A percentile compares a stretch with the other conserved stretches of the same genome.
phyloP scores from a whole-genome alignment of 2,888 invertebrate species.

The Apamea crenata region DNA sequence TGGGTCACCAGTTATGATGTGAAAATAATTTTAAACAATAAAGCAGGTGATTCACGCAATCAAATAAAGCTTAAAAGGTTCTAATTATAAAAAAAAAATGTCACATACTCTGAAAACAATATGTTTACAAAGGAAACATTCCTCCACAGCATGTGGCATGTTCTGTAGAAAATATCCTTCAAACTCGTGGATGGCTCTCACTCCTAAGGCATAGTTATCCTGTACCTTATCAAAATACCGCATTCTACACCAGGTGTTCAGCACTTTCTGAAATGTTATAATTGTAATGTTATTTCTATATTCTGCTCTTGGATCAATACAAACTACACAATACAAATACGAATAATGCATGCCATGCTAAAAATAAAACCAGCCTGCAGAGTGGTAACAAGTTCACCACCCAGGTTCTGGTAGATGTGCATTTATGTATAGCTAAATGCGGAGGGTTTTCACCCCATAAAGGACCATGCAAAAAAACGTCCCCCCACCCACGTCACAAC shows the following conservation, averaged over 20 bases:
- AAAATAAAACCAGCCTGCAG: not conserved
- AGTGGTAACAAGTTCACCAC: too few species aligned
- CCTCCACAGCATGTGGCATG: conserved; percentile 83
- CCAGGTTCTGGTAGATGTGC: not conserved
- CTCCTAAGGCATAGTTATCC: conserved; percentile 83
- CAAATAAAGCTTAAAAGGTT: not conserved
- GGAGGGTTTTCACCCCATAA: too few species aligned
- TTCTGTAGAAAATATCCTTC: conserved; percentile 84
- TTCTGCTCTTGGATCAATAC: not conserved
- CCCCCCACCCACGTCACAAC: too few species aligned
- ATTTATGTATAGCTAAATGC: too few species aligned
- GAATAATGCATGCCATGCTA: not conserved
- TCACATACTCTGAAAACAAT: conserved; percentile 85
- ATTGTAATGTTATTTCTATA: not conserved
- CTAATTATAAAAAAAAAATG: not conserved
- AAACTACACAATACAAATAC: not conserved
- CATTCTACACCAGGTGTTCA: conserved; percentile 84
- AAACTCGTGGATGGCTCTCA: conserved; percentile 86
- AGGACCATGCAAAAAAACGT: too few species aligned
- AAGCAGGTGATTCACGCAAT: not conserved
- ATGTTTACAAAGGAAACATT: conserved; percentile 85
- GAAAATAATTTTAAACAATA: not conserved
- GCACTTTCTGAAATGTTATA: conserved; percentile 81
- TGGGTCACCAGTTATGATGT: not conserved
- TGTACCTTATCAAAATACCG: conserved; percentile 82